Base-by-base conservation (phyloP, 2,888 invertebrate species). In the Tetrapedia diversipes region DNA sequence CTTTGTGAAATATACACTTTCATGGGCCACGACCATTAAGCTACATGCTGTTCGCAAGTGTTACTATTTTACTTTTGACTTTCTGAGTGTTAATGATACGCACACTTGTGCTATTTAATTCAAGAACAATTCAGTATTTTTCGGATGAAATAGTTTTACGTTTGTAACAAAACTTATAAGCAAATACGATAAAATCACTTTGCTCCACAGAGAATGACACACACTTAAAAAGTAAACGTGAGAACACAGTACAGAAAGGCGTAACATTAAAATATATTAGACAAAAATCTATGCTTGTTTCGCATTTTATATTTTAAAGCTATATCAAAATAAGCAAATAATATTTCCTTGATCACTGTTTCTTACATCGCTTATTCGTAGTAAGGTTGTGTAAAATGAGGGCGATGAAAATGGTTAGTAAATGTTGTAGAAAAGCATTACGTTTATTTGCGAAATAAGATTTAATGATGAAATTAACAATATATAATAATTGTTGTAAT, bases 341-440 rank as follows among this genome's bases (percentile, higher is more conserved):
- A 37, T 11, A 54, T 69, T 69, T 56, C 64, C 60, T 53, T 41
- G 43, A 61, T 59, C 47, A 14, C 41, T 59, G 41, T n/a, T 3
- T 16, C 53, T 45, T n/a, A 19, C 16, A 49, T 24, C 37, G 53
- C 27, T 16, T 32, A 39, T n/a, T 56, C 53, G 47, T 51, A 79
- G 32, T 71, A 27, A 77, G 73, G 70, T 75, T 69, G 69, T 63
- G 11, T 24, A 72, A 68, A 73, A 78, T 75, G 49, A 86, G 71
- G 74, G 85, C 79, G 82, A 78, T 79, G 82, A 86, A 84, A 86
- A 86, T 87, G 81, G 90, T 91, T 91, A 91, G 91, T 90, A 88
- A 86, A 84, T 82, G 82, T 87, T 82, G 82, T 88, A 86, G 87
- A 78, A 89, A 90, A 91, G 90, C 91, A 89, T 89, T 89, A 89